Conservation (phyloP, 2,888 invertebrate species). For the Lycophotia porphyrea region DNA sequence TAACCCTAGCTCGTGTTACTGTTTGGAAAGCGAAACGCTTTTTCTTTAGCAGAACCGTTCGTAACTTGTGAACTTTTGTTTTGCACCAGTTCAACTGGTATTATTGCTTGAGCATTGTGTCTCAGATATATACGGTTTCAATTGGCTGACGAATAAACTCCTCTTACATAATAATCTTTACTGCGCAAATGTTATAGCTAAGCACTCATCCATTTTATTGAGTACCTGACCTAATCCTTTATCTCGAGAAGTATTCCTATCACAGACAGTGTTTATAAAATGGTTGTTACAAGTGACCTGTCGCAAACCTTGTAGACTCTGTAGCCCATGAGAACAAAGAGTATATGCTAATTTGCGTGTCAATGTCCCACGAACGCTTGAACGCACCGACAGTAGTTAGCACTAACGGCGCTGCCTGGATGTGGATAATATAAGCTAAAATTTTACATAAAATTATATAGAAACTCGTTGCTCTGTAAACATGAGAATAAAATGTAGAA, state of each 20-base stretch:
- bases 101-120: conserved; percentile 10
- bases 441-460: conserved; percentile 41
- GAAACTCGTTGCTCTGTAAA: conserved; percentile 36
- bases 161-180: conserved; percentile 9
- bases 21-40: conserved; percentile 46
- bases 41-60: conserved; percentile 39
- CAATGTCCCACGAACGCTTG: conserved; percentile 85
- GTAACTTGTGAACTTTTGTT: conserved; percentile 47
- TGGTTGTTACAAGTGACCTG: conserved; percentile 59
- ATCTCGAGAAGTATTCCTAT: conserved; percentile 22
- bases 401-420: conserved; percentile 83
- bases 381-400: conserved; percentile 79
- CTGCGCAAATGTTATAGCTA: conserved; percentile 8
- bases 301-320: conserved; percentile 80
- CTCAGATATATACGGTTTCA: conserved; percentile 4
- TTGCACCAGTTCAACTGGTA: conserved; percentile 24
- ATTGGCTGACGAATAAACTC: conserved; percentile 8
- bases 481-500: conserved; percentile 31
- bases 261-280: conserved; percentile 15
- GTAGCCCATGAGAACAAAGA: conserved; percentile 71
- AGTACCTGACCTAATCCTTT: conserved; percentile 31
- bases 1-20: conserved; percentile 55
- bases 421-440: conserved; percentile 73
- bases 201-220: conserved; percentile 4
- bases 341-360: conserved; percentile 77